Base-by-base conservation (phyloP, 2,113 vertebrate species). In the Pelvicachromis taeniatus region DNA sequence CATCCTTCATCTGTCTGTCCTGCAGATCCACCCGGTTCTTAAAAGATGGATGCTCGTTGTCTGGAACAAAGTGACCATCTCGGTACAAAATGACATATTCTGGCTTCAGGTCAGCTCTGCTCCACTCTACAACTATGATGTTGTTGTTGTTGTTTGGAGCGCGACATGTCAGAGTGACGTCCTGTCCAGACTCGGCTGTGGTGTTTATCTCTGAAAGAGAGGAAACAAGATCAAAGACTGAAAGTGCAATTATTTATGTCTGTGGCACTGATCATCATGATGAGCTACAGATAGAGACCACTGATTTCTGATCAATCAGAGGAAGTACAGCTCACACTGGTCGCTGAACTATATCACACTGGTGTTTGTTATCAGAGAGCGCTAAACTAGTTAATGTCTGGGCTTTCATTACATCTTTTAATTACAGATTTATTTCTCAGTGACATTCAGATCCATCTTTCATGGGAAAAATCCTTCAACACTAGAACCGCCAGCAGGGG, bases 21-120 rank as follows among this genome's bases (percentile, higher is more conserved):
- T 55, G 54, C 21, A 26, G 54, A 13, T 26, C 11, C 21, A 55
- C 21, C 11, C 21, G 55, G 23, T 56, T 0, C 23, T 4, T 4
- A 29, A 2, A 56, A 1, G 23, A 26, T 29, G 0, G 23, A 56
- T 56, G 55, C 23, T 56, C 23, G 0, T 8, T 0, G 1, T 26
- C 55, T 56, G 0, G 42, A 40, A 10, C 9, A 40, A 7, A 55
- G 10, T 26, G 54, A 23, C 10, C 54, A 0, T 26, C 54, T 6
- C 23, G 23, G 0, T 56, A 29, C 23, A 56, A 4, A 56, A 56
- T 0, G 2, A 56, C 55, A 29, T 29, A 56, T 1, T 56, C 23
- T 16, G 6, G 0, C 12, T 14, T 0, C 23, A 56, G 55, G 13
- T 56, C 55, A 56, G 55, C 23, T 58, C 55, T 58, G 13, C 7